Conservation (phyloP, 2,113 vertebrate genomes). For the Colossoma macropomum region DNA sequence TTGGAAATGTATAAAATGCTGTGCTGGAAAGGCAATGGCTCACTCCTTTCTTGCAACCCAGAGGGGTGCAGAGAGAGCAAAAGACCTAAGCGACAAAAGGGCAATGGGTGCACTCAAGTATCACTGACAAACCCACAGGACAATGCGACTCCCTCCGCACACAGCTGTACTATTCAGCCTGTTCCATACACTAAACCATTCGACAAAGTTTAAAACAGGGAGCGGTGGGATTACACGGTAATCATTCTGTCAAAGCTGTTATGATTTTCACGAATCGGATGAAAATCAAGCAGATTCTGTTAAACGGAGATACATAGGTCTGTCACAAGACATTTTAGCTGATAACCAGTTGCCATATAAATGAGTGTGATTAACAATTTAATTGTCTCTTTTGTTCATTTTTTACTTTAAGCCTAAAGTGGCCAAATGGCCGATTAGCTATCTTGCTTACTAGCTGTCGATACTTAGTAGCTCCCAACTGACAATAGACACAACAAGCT, state of each 20-base stretch:
- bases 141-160: constrained; percentile 40
- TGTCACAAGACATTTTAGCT: too few species aligned
- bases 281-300: not conserved
- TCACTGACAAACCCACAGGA: constrained; percentile 48
- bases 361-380: too few species aligned
- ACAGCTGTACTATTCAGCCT: constrained; percentile 49
- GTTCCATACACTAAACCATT: constrained; percentile 18
- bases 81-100: constrained; percentile 55
- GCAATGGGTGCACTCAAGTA: constrained; percentile 55
- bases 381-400: too few species aligned
- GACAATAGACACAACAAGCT: too few species aligned
- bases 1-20: constrained; percentile 60
- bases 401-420: too few species aligned
- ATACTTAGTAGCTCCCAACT: too few species aligned
- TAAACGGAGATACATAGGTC: not conserved
- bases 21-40: constrained; percentile 54
- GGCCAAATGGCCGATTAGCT: too few species aligned
- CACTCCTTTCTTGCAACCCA: constrained; percentile 54
- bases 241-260: not conserved
- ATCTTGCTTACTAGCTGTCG: too few species aligned
- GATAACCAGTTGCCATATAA: too few species aligned
- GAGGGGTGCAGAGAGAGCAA: constrained; percentile 53
- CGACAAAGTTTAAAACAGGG: not conserved
- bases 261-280: not conserved
- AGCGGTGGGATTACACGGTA: not conserved